A percentile compares a stretch with the other conserved stretches of the same genome.
phyloP scores from a whole-genome alignment of 2,888 invertebrate genomes.

The Synanthedon myopaeformis region DNA sequence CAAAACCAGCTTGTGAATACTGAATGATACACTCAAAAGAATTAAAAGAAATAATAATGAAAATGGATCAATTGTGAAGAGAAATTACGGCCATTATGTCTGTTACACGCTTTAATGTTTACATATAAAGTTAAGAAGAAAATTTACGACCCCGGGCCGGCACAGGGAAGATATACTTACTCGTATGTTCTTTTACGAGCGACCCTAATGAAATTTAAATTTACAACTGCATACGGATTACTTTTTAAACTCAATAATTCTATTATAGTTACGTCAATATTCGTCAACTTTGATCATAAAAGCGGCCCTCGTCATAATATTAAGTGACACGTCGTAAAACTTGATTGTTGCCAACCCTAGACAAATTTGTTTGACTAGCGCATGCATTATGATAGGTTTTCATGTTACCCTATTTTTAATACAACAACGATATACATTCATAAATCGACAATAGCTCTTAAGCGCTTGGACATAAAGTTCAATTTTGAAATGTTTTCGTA shows the following conservation, averaged over 20 bases:
- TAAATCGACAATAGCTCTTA: not conserved
- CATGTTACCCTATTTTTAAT: conserved; percentile 15
- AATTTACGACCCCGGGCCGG: conserved; percentile 6
- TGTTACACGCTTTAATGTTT: conserved; percentile 5
- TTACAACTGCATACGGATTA: conserved; percentile 1
- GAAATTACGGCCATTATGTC: not conserved
- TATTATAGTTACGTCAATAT: conserved; percentile 9
- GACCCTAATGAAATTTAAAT: conserved; percentile 10
- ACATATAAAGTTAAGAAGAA: conserved; percentile 1
- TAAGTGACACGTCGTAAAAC: conserved; percentile 39
- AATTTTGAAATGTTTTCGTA: conserved; percentile 7
- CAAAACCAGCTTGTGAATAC: no score
- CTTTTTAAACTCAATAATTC: conserved; percentile 8
- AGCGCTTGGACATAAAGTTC: conserved; percentile 9
- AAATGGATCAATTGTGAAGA: not conserved
- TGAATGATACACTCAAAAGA: not conserved
- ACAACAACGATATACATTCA: not conserved
- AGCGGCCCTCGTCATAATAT: conserved; percentile 46
- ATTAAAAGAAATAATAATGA: not conserved
- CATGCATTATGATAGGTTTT: conserved; percentile 40
- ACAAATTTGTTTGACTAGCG: conserved; percentile 28
- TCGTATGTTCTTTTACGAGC: conserved; percentile 9
- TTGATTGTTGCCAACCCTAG: conserved; percentile 39
- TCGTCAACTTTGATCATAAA: conserved; percentile 8
- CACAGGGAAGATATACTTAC: conserved; percentile 7